A percentile compares a stretch with the other conserved stretches of the same genome.
Conservation (phyloP, 1,140 invertebrate species). For the Dendroctonus valens region DNA sequence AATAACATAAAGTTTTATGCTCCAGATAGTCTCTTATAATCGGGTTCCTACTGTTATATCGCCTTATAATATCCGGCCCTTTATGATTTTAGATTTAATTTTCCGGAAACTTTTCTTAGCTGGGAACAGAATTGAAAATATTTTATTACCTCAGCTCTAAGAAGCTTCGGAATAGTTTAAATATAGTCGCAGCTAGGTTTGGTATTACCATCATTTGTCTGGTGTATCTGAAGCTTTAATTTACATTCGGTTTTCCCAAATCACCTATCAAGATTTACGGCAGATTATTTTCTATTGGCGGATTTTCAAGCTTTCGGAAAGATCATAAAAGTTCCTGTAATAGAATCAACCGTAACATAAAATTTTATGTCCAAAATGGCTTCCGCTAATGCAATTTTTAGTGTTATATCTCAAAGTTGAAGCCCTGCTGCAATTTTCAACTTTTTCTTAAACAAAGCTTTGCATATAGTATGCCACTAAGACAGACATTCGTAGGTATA, state of each 20-base stretch:
- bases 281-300: not conserved
- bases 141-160: too few species aligned
- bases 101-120: not conserved
- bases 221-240: too few species aligned
- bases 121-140: not conserved
- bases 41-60: not conserved
- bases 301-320: not conserved
- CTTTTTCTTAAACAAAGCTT: not conserved
- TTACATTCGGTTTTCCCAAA: too few species aligned
- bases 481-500: not conserved
- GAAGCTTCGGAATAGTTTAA: too few species aligned
- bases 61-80: not conserved
- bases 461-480: not conserved
- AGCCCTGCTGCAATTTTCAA: not conserved
- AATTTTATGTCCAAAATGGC: conserved; percentile 5
- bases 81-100: not conserved
- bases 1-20: conserved; percentile 1
- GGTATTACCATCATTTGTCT: too few species aligned
- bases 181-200: too few species aligned
- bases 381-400: conserved; percentile 14
- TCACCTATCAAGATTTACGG: too few species aligned
- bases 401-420: not conserved
- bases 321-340: conserved; percentile 5
- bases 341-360: conserved; percentile 7
- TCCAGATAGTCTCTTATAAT: not conserved